phyloP scores from a whole-genome alignment of 2,888 invertebrate genomes.

The Aleiodes leptofemur region DNA sequence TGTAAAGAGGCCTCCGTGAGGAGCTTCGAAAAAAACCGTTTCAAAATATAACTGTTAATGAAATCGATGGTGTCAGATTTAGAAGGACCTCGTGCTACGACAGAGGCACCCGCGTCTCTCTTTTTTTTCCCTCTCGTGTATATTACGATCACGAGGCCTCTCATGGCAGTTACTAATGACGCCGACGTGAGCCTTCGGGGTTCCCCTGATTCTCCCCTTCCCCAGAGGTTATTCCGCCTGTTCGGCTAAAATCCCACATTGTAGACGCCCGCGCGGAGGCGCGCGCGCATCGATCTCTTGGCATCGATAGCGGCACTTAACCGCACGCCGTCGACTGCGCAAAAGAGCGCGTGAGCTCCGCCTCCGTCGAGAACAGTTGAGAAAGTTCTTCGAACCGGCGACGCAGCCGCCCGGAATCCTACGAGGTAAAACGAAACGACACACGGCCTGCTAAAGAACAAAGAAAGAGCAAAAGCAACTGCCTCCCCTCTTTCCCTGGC shows the following conservation, averaged over 20 bases:
- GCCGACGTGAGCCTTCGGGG: slow-evolving; percentile 16
- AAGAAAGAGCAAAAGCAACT: slow-evolving; percentile 16
- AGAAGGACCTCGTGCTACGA: not conserved
- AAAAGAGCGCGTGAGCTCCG: slow-evolving; percentile 35
- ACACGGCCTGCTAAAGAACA: slow-evolving; percentile 6
- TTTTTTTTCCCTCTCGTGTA: not conserved
- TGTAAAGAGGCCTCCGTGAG: no score
- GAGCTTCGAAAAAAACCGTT: no score
- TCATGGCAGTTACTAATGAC: slow-evolving; percentile 33
- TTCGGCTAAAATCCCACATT: slow-evolving; percentile 38
- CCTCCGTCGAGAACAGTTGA: slow-evolving; percentile 37
- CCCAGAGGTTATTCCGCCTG: slow-evolving; percentile 31
- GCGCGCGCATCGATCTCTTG: slow-evolving; percentile 30
- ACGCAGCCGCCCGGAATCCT: slow-evolving; percentile 32
- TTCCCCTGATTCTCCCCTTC: slow-evolving; percentile 10
- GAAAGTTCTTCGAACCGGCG: slow-evolving; percentile 39
- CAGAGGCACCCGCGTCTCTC: not conserved
- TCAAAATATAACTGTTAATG: not conserved
- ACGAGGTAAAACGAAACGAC: slow-evolving; percentile 38
- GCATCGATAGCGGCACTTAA: slow-evolving; percentile 27
- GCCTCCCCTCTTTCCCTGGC: not conserved
- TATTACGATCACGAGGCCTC: slow-evolving; percentile 16
- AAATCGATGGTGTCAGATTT: slow-evolving; percentile 22
- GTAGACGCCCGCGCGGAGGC: not conserved
- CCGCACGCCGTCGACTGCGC: slow-evolving; percentile 22